Conservation (phyloP, 2,888 invertebrate genomes). For the Morpho helenor region DNA sequence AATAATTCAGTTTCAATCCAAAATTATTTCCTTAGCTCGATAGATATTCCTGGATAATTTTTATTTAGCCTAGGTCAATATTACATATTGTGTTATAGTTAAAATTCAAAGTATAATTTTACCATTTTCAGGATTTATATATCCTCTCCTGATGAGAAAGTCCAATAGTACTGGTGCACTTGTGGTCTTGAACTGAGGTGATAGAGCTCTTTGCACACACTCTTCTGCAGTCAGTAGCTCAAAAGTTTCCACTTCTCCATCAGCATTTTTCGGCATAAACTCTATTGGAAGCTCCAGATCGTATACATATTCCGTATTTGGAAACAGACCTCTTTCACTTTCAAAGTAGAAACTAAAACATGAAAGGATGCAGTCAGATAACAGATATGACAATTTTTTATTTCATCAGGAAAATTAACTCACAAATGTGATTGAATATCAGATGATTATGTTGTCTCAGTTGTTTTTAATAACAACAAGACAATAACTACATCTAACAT, state of each 20-base stretch:
- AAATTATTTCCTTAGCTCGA: too few relatives aligned
- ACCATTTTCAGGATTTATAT: constrained; percentile 94
- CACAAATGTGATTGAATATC: too few relatives aligned
- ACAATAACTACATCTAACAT: too few relatives aligned
- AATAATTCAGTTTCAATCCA: too few relatives aligned
- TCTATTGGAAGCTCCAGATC: constrained; percentile 94
- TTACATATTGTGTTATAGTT: too few relatives aligned
- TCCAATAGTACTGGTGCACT: constrained; percentile 95
- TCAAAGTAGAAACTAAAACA: constrained; percentile 90
- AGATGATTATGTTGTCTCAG: too few relatives aligned
- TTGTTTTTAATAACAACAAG: too few relatives aligned
- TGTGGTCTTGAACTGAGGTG: constrained; percentile 94
- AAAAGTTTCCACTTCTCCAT: constrained; percentile 96
- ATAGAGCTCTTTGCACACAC: constrained; percentile 88
- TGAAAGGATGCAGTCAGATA: too few relatives aligned
- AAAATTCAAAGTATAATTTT: constrained; percentile 32
- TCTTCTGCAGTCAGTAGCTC: constrained; percentile 91
- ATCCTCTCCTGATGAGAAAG: constrained; percentile 94
- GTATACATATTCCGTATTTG: constrained; percentile 96
- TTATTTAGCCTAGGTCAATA: too few relatives aligned
- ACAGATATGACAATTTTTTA: too few relatives aligned
- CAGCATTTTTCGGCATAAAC: constrained; percentile 94
- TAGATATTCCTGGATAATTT: too few relatives aligned
- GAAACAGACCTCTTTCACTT: constrained; percentile 94
- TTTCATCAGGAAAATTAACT: too few relatives aligned